A percentile compares a stretch with the other conserved stretches of the same genome.
Conservation (phyloP, 1,140 invertebrate genomes). For the Megalonaias nervosa region DNA sequence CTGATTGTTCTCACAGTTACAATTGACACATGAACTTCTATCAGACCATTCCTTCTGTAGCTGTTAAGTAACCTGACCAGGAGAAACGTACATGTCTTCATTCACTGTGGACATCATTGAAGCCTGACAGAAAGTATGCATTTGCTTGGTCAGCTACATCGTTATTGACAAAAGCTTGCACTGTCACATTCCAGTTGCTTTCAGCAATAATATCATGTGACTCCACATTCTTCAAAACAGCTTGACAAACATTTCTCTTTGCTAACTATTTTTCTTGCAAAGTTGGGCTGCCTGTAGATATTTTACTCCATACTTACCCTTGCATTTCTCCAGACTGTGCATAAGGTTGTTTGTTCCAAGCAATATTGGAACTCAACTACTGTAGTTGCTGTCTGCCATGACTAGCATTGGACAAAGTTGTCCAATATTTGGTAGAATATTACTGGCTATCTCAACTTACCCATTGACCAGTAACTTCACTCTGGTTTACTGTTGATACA, state of each 20-base stretch:
- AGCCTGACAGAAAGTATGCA: background rate
- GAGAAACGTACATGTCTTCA: background rate
- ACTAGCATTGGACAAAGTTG: background rate
- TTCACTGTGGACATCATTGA: background rate
- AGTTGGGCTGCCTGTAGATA: slow-evolving; percentile 25
- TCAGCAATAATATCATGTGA: background rate
- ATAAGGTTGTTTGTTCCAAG: slow-evolving; percentile 30
- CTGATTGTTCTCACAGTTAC: slow-evolving; percentile 9
- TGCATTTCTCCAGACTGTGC: slow-evolving; percentile 10
- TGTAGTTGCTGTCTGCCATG: slow-evolving; percentile 16
- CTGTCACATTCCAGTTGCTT: background rate
- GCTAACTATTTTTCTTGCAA: slow-evolving; percentile 10
- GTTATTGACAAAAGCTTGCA: slow-evolving; percentile 2
- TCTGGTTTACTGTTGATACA: slow-evolving; percentile 26
- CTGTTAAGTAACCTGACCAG: background rate
- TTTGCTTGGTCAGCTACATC: background rate
- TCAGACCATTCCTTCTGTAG: too few relatives aligned
- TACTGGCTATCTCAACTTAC: slow-evolving; percentile 24
- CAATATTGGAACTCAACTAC: slow-evolving; percentile 30
- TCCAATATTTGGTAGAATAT: background rate
- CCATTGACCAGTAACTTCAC: slow-evolving; percentile 13
- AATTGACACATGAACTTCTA: too few relatives aligned
- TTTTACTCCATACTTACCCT: slow-evolving; percentile 19
- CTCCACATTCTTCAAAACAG: too few relatives aligned
- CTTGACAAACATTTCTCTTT: slow-evolving; percentile 5